Evolutionary conservation across 2,113 vertebrate species (phyloP).

Genomic region (Alethe castanea): DNA sequence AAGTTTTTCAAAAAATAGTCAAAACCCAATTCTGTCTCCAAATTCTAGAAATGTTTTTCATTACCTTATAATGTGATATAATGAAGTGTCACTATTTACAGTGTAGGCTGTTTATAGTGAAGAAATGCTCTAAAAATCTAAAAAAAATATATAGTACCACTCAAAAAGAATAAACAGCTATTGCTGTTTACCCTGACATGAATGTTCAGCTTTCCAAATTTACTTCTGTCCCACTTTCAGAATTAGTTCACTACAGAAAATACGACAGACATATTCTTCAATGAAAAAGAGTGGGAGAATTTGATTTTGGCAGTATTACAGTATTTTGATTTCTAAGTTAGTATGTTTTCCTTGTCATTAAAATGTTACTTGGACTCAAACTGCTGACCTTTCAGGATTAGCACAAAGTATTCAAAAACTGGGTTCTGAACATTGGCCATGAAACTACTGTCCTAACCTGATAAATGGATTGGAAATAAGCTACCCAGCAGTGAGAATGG

Average conservation of each 20-base stretch:
- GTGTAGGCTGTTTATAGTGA: not conserved
- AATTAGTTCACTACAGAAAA: not conserved
- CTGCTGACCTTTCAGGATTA: conserved; percentile 83
- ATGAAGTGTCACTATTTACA: not conserved
- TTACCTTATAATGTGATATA: not conserved
- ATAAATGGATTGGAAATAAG: conserved; percentile 97
- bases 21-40: not conserved
- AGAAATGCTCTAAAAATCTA: not conserved
- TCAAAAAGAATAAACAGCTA: not conserved
- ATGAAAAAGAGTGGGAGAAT: not conserved
- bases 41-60: not conserved
- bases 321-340: conserved; percentile 17
- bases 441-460: conserved; percentile 83
- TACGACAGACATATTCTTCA: not conserved
- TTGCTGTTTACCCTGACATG: not conserved
- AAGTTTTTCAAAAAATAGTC: not conserved
- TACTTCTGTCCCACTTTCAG: not conserved
- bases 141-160: not conserved
- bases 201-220: not conserved
- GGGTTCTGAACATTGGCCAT: conserved; percentile 79
- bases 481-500: conserved; percentile 88
- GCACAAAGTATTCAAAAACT: conserved; percentile 84
- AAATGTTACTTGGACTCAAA: conserved; percentile 79
- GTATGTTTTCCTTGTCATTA: conserved; percentile 77
- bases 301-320: not conserved